Base-by-base conservation (phyloP, 2,797 vertebrate species). In the Acomys russatus region DNA sequence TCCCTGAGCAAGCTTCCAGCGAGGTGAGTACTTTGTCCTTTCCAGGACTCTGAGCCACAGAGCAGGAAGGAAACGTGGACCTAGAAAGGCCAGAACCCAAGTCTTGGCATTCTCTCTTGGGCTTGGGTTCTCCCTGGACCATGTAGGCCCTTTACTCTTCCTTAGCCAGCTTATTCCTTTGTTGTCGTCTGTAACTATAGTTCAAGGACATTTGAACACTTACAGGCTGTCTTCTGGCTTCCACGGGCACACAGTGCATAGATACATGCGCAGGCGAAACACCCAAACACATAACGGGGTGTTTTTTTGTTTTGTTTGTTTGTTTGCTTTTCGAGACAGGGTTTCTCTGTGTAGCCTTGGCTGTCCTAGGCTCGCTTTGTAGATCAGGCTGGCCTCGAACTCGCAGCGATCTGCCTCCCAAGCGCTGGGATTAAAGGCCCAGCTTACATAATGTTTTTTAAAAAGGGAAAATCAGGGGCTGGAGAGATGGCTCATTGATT, bases 41-140 rank as follows among this genome's bases (percentile, higher is more conserved):
- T 92, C 74, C 10, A 70, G 84, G 25, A 63, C 83, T 82, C 51
- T 84, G 93, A 93, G 70, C 74, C 88, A 66, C 38, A 33, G 59
- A 33, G 28, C 35, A 93, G 56, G 68, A 88, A 93, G 61, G 64
- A 87, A 78, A 78, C 86, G 0, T 91, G 68, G 33, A 38, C 56
- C 49, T n/a, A n/a, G 66, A 84, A 77, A 78, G 38, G 30, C 56
- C 59, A 56, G 68, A 66, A 76, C 91, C 70, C 63, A 68, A 85
- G 51, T 20, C 25, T 49, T 94, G 33, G 44, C 25, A 12, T 33
- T 56, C 6, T 80, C 44, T 92, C 68, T 61, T 15, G 38, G 71
- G 44, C 44, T 44, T 44, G 54, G 49, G 17, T 86, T 38, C 12
- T 92, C 77, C 85, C 68, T 5, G 5, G 18, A 22, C 38, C 68